A percentile compares a stretch with the other conserved stretches of the same genome.
Conservation (phyloP, 2,797 vertebrate species). For the Thunnus albacares region DNA sequence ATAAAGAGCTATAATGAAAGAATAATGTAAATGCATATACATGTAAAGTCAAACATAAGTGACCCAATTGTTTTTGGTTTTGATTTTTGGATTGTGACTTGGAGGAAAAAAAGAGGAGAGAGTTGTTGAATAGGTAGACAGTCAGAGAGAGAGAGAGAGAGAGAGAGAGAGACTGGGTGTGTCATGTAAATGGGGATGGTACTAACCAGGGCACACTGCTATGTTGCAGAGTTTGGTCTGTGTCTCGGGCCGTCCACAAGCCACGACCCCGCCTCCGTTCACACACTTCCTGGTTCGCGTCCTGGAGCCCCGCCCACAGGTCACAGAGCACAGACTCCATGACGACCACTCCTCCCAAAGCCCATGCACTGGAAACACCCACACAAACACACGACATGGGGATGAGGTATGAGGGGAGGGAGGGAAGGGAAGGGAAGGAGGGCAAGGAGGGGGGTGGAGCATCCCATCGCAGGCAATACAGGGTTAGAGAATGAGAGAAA, state of each 20-base stretch:
- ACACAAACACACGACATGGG: constrained; percentile 74
- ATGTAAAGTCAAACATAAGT: constrained; percentile 10
- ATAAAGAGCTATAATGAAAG: constrained; percentile 7
- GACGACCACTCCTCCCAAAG: constrained; percentile 95
- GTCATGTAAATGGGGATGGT: constrained; percentile 79
- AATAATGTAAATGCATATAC: constrained; percentile 27
- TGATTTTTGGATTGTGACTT: constrained; percentile 3
- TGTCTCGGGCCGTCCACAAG: constrained; percentile 90
- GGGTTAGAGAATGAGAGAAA: constrained; percentile 72
- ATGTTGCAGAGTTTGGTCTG: constrained; percentile 97
- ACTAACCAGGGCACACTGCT: constrained; percentile 95
- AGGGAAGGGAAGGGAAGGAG: constrained; percentile 30
- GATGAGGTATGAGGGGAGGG: constrained; percentile 55
- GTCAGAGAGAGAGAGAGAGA: constrained; percentile 26
- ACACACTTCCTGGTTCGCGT: constrained; percentile 92
- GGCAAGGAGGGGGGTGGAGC: constrained; percentile 38
- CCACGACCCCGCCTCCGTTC: constrained; percentile 86
- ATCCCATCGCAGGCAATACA: constrained; percentile 60
- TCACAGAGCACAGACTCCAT: constrained; percentile 97
- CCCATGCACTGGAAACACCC: constrained; percentile 94
- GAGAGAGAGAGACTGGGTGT: constrained; percentile 20
- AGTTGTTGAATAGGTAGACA: constrained; percentile 25
- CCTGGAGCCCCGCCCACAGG: constrained; percentile 94
- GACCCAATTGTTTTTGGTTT: neutral
- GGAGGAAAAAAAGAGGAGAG: constrained; percentile 19